A percentile compares a stretch with the other conserved stretches of the same genome.
phyloP scores from a whole-genome alignment of 2,888 invertebrate genomes.

The Anodontia alba region DNA sequence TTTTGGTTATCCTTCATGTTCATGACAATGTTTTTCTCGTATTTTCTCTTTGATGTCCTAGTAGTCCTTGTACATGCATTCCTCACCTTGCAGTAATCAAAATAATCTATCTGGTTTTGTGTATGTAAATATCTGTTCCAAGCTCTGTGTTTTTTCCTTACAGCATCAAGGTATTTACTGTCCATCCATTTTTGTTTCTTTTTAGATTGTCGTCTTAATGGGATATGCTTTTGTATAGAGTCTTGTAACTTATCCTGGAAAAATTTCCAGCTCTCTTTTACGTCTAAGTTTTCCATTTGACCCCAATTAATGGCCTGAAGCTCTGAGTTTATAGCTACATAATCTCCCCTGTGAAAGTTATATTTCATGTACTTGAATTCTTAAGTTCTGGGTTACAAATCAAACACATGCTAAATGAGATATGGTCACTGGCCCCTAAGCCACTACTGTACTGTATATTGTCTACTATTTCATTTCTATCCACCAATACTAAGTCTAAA shows the following conservation, averaged over 20 bases:
- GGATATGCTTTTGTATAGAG: background rate
- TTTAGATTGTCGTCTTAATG: background rate
- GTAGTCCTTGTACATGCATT: background rate
- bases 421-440: background rate
- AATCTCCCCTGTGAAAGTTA: slow-evolving; percentile 1
- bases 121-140: slow-evolving; percentile 21
- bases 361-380: background rate
- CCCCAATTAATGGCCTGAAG: background rate
- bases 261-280: background rate
- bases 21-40: slow-evolving; percentile 5
- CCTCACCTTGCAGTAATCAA: background rate
- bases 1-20: slow-evolving; percentile 3
- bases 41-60: background rate
- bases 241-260: background rate
- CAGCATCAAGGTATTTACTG: background rate
- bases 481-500: background rate
- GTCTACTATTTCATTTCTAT: background rate
- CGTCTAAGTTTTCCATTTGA: background rate
- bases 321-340: background rate
- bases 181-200: slow-evolving; percentile 2
- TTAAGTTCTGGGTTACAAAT: background rate
- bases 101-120: background rate
- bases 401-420: background rate
- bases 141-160: slow-evolving; percentile 12
- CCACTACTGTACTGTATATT: background rate